A percentile compares a stretch with the other conserved stretches of the same genome.
phyloP scores from a whole-genome alignment of 2,113 vertebrate species.

The Perca fluviatilis region DNA sequence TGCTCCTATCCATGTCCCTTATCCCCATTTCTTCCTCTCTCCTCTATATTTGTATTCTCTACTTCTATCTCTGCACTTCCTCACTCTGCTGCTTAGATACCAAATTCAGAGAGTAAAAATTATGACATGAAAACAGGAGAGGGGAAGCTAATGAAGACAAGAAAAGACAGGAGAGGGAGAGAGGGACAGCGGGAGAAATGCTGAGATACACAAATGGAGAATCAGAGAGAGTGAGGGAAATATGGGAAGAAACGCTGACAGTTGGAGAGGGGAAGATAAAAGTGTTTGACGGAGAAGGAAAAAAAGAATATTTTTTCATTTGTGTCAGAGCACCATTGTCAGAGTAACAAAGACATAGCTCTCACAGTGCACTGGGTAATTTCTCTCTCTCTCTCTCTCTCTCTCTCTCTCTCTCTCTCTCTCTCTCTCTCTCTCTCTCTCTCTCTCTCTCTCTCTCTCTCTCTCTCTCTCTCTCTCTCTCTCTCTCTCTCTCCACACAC shows the following conservation, averaged over 20 bases:
- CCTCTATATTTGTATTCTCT: constrained; percentile 38
- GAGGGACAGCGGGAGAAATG: constrained; percentile 51
- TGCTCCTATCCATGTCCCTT: constrained; percentile 26
- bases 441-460: background rate
- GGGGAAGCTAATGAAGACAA: constrained; percentile 72
- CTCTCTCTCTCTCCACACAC: too few species aligned
- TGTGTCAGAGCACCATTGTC: constrained; percentile 73
- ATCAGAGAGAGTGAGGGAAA: constrained; percentile 53
- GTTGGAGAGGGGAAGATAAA: constrained; percentile 69
- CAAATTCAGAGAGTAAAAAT: constrained; percentile 59
- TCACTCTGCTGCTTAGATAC: constrained; percentile 42
- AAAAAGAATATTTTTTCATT: constrained; percentile 71
- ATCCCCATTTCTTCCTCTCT: constrained; percentile 18
- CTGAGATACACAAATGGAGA: constrained; percentile 69
- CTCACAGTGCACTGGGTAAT: constrained; percentile 66
- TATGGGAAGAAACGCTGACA: constrained; percentile 72
- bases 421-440: constrained; percentile 40
- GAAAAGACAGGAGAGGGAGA: constrained; percentile 38
- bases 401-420: too few species aligned
- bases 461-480: constrained; percentile 44
- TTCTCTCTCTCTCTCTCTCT: constrained; percentile 50
- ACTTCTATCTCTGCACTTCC: constrained; percentile 8
- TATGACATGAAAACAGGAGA: constrained; percentile 63
- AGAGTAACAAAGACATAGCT: constrained; percentile 76
- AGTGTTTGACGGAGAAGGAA: constrained; percentile 68